These are phyloP conservation scores for Ascidia mentula DNA, from an alignment of 23 tunicate species.

Conservation along the genomic window DNA sequence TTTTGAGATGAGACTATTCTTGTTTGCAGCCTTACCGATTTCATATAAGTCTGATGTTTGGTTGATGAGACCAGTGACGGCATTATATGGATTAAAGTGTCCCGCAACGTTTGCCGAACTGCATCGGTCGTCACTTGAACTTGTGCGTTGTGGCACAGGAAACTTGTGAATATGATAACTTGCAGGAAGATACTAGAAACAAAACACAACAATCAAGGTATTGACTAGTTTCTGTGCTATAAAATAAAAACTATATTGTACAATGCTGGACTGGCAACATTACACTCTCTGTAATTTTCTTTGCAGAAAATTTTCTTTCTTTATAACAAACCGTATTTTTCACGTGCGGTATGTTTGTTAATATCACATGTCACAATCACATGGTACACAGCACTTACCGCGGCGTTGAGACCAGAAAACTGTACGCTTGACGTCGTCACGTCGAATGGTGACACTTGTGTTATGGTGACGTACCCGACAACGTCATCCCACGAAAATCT, in stretches of 20 bases:
- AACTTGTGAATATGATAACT: conserved; percentile 49
- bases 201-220: neutral
- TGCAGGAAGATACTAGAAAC: conserved; percentile 16
- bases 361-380: too few species aligned
- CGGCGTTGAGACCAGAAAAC: conserved; percentile 32
- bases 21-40: conserved; percentile 26
- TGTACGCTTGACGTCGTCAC: conserved; percentile 40
- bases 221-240: neutral
- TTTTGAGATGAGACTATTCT: too few species aligned
- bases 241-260: too few species aligned
- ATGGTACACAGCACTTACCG: too few species aligned
- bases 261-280: too few species aligned
- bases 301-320: too few species aligned
- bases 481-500: conserved; percentile 47
- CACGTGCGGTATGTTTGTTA: too few species aligned
- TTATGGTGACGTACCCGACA: conserved; percentile 34
- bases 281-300: too few species aligned
- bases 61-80: neutral
- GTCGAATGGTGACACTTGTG: conserved; percentile 58
- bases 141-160: conserved; percentile 51
- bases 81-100: conserved; percentile 43
- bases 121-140: conserved; percentile 21
- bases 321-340: neutral
- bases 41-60: conserved; percentile 41
- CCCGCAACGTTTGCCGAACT: conserved; percentile 33